Evolutionary conservation across 2,797 vertebrate species (phyloP).

Genomic region (Artibeus jamaicensis): DNA sequence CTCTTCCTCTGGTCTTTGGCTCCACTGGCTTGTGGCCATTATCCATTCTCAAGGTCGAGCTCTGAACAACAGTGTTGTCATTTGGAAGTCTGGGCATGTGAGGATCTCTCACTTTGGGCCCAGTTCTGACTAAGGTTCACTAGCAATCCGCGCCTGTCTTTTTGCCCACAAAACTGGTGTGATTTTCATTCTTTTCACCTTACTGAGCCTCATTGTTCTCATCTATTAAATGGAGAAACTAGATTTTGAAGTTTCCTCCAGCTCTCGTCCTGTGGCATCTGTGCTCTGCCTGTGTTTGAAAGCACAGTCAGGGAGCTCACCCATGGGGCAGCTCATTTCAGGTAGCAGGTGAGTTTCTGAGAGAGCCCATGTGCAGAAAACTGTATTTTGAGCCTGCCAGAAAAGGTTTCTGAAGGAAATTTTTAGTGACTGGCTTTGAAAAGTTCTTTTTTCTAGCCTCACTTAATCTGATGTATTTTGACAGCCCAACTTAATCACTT

Average conservation of each 20-base stretch:
- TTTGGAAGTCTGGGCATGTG: neutral
- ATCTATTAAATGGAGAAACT: neutral
- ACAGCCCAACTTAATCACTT: slow-evolving; percentile 8
- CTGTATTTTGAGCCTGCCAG: neutral
- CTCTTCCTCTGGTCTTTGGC: neutral
- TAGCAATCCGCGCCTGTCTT: neutral
- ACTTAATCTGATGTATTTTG: slow-evolving; percentile 14
- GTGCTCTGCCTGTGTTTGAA: neutral
- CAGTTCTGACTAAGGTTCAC: neutral
- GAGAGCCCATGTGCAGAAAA: neutral
- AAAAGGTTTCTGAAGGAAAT: neutral
- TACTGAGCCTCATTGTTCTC: neutral
- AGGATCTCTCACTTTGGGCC: neutral
- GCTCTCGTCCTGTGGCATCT: neutral
- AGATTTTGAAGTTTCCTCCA: neutral
- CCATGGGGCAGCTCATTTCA: neutral
- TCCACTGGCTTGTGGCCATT: neutral
- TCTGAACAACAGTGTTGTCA: neutral
- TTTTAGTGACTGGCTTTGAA: slow-evolving; percentile 39
- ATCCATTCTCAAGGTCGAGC: slow-evolving; percentile 51
- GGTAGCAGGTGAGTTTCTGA: neutral
- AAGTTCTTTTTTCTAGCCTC: slow-evolving; percentile 11
- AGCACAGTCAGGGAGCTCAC: neutral
- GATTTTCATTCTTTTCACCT: neutral
- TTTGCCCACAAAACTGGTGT: neutral